phyloP scores from a whole-genome alignment of 2,113 vertebrate species.

The Danionella cerebrum region DNA sequence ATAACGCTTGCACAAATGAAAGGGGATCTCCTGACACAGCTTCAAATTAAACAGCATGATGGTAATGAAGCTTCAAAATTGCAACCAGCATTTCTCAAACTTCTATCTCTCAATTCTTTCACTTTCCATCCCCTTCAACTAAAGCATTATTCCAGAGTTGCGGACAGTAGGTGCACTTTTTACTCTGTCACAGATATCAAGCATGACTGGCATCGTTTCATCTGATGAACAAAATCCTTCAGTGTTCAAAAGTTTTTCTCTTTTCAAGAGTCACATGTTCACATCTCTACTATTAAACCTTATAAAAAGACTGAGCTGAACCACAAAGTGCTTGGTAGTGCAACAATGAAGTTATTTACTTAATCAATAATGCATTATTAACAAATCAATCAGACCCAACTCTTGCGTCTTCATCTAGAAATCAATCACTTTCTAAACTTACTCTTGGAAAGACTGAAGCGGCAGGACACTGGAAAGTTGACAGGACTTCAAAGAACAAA shows the following conservation, averaged over 20 bases:
- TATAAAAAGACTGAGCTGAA: not conserved
- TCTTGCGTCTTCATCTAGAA: not conserved
- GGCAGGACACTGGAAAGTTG: not conserved
- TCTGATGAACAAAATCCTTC: not conserved
- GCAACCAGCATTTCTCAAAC: conserved; percentile 14
- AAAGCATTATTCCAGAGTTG: too few relatives aligned
- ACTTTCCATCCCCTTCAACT: too few relatives aligned
- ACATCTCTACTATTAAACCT: not conserved
- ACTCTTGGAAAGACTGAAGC: not conserved
- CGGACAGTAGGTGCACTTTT: too few relatives aligned
- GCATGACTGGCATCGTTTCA: conserved; percentile 12
- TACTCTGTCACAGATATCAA: not conserved
- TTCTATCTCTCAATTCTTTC: not conserved
- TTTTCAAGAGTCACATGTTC: not conserved
- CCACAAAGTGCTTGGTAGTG: too few relatives aligned
- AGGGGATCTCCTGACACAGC: conserved; percentile 7
- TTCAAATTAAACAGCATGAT: not conserved
- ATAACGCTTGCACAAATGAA: conserved; percentile 9
- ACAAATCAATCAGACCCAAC: not conserved
- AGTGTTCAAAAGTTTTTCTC: not conserved
- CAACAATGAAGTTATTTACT: too few relatives aligned
- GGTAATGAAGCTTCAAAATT: too few relatives aligned
- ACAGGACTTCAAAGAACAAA: conserved; percentile 23
- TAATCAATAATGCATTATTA: too few relatives aligned
- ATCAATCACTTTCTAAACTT: not conserved